phyloP scores from a whole-genome alignment of 2,113 vertebrate genomes.

The Callocephalon fimbriatum region DNA sequence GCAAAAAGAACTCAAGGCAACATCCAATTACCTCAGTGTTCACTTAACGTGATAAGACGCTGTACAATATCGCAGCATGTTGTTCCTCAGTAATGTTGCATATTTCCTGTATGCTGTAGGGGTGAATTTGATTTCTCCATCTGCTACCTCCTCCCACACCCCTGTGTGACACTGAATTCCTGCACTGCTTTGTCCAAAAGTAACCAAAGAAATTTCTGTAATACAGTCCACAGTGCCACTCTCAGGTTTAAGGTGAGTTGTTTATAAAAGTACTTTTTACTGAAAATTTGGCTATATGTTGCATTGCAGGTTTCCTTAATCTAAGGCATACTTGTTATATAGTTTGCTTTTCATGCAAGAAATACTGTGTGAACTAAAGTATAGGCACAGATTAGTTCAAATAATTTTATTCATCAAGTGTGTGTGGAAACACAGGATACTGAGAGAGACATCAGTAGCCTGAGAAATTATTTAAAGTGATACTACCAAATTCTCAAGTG shows the following conservation, averaged over 20 bases:
- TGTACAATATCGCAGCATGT: not conserved
- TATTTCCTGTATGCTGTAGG: not conserved
- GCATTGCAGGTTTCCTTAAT: not conserved
- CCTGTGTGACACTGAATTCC: not conserved
- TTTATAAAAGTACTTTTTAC: not conserved
- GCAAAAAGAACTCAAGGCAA: not conserved
- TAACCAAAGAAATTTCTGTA: not conserved
- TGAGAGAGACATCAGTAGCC: not conserved
- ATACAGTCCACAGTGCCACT: not conserved
- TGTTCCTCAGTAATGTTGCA: rapidly evolving
- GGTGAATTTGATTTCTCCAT: not conserved
- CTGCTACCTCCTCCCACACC: not conserved
- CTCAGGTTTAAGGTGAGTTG: not conserved
- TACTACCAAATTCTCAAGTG: constrained; percentile 31
- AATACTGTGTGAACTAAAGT: not conserved
- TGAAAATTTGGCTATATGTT: not conserved
- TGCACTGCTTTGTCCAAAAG: not conserved
- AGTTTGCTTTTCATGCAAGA: not conserved
- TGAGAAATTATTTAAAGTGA: constrained; percentile 6
- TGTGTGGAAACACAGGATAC: constrained; percentile 5
- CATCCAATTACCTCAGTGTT: not conserved
- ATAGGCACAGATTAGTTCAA: not conserved
- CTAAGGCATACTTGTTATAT: not conserved
- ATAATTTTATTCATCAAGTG: not conserved
- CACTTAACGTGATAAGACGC: not conserved